Evolutionary conservation across 2,888 invertebrate genomes (phyloP), one percentile per base, ranked within the genome.

Genomic region (Tetrapedia diversipes): DNA sequence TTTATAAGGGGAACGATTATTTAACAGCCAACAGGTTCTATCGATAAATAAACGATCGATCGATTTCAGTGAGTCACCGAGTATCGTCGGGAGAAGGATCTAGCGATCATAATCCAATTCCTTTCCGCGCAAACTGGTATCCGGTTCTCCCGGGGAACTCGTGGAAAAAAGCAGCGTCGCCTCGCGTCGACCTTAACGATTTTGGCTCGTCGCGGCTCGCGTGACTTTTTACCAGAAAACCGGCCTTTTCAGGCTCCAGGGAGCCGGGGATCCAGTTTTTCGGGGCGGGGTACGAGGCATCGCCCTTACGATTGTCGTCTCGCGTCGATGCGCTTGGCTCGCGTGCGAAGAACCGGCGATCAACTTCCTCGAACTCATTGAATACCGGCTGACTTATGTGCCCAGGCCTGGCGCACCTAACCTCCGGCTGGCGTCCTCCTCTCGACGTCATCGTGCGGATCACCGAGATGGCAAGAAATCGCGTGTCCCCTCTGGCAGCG

Each of bases 371-470:
- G 86, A 88, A 88, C 87, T 88, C 88, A 86, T 87, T 85, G 88
- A 87, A 88, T 86, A 86, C 86, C 79, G 82, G 83, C 78, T 88
- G 87, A 88, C 86, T 88, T 88, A 88, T 87, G 86, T 81, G 66
- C 24, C 82, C 37, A 65, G 7, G n/a, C n/a, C 14, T 37, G 69
- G 66, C 47, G 60, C 79, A 65, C 57, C 71, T 71, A 61, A 47
- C 54, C 53, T 4, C 8, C 54, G n/a, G 24, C 67, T 37, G n/a
- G n/a, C 66, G 24, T 34, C 43, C 43, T 57, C 63, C 69, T 29
- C 32, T 27, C 61, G 7, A 75, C 75, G 71, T 80, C 77, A 74
- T 75, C 80, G 22, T 27, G 53, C 32, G 43, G 75, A 51, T 60
- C 56, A 61, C 67, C 70, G 65, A 51, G 14, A n/a, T 24, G 34